These are phyloP conservation scores for Oplegnathus fasciatus DNA, from an alignment of 2,113 vertebrate genomes.

Conservation along the genomic window DNA sequence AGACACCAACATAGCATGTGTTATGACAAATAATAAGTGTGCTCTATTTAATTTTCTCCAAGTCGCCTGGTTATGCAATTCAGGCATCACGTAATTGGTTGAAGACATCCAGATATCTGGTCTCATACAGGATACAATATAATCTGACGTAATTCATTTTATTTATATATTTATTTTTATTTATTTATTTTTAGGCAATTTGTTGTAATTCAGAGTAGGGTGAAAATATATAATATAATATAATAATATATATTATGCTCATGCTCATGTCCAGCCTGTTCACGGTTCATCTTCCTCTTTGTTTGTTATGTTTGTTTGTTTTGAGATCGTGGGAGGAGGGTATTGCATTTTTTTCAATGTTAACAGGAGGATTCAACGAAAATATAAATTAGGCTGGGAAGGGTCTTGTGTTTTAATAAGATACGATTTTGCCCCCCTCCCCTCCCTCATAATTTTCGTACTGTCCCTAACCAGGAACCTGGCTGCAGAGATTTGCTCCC, in stretches of 20 bases:
- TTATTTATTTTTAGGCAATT: too few species aligned
- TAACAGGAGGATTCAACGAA: too few species aligned
- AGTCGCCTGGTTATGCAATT: background rate
- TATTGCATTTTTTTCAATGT: too few species aligned
- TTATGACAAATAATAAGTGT: background rate
- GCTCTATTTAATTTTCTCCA: background rate
- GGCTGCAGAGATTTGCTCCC: background rate
- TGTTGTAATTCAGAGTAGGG: too few species aligned
- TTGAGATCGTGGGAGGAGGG: too few species aligned
- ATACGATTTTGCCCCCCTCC: background rate
- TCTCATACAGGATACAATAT: background rate
- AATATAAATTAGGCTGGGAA: background rate
- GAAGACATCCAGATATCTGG: conserved; percentile 6
- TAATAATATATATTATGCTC: too few species aligned
- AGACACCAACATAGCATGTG: background rate
- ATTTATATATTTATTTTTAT: too few species aligned
- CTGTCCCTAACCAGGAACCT: background rate
- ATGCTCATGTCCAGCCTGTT: too few species aligned
- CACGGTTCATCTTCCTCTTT: too few species aligned
- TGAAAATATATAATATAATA: too few species aligned
- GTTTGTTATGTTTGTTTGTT: too few species aligned
- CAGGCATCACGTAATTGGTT: conserved; percentile 4
- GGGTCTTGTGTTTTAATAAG: background rate
- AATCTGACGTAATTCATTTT: background rate
- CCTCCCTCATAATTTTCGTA: background rate